Conservation (phyloP, 2,113 vertebrate genomes). For the Holacanthus passer region DNA sequence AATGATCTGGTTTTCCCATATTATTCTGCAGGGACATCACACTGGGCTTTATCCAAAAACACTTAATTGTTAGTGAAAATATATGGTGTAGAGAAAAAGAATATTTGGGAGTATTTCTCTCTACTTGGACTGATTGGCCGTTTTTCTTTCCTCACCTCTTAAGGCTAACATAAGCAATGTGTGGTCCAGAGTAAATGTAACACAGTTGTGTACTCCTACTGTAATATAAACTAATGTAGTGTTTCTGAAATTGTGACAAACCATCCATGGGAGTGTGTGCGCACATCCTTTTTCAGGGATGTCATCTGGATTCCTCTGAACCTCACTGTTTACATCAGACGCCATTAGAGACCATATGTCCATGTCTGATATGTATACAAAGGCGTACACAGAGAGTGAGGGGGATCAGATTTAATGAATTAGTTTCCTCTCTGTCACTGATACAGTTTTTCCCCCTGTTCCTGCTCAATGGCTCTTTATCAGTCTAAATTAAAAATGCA, state of each 20-base stretch:
- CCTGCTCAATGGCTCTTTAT: neutral
- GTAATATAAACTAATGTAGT: constrained; percentile 48
- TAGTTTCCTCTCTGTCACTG: constrained; percentile 13
- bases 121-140: neutral
- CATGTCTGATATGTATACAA: constrained; percentile 46
- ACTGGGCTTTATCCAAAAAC: neutral
- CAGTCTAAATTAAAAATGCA: neutral
- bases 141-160: constrained; percentile 28
- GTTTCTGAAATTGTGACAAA: constrained; percentile 33
- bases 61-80: neutral
- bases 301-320: constrained; percentile 25
- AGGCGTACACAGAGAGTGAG: neutral
- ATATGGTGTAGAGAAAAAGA: neutral
- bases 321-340: constrained; percentile 55
- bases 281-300: constrained; percentile 7
- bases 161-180: constrained; percentile 34
- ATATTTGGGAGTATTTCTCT: neutral
- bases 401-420: constrained; percentile 2
- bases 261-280: constrained; percentile 21
- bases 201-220: neutral
- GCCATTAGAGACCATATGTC: constrained; percentile 41
- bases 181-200: constrained; percentile 9
- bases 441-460: neutral
- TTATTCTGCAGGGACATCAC: constrained; percentile 11
- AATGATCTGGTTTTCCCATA: constrained; percentile 29